phyloP scores from a whole-genome alignment of 2,888 invertebrate species.

The Bedellia somnulentella region DNA sequence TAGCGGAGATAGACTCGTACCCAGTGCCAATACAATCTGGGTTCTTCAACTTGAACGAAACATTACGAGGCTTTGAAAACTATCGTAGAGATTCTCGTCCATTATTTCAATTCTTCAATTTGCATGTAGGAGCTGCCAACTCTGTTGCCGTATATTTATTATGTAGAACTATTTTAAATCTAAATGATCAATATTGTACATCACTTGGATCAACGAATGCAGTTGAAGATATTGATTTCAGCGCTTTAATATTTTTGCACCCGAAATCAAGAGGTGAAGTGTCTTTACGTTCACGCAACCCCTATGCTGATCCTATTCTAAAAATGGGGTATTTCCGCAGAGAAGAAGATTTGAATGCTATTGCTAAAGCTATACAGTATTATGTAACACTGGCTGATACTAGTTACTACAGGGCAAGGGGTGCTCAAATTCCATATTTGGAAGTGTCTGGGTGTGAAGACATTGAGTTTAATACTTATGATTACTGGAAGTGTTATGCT shows the following conservation, averaged over 20 bases:
- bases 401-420: slow-evolving; percentile 21
- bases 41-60: slow-evolving; percentile 21
- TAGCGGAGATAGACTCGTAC: slow-evolving; percentile 17
- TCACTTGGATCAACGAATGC: slow-evolving; percentile 24
- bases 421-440: slow-evolving; percentile 19
- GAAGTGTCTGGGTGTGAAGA: slow-evolving; percentile 54
- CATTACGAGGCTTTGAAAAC: slow-evolving; percentile 5
- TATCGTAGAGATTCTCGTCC: slow-evolving; percentile 19
- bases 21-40: slow-evolving; percentile 29
- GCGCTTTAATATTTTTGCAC: slow-evolving; percentile 23
- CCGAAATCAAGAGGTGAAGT: slow-evolving; percentile 34
- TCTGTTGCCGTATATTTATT: slow-evolving; percentile 18
- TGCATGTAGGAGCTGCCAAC: slow-evolving; percentile 27
- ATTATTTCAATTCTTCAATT: slow-evolving; percentile 33
- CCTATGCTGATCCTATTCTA: slow-evolving; percentile 29
- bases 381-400: slow-evolving; percentile 24
- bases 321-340: slow-evolving; percentile 29
- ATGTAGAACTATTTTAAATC: slow-evolving; percentile 19
- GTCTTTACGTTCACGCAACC: slow-evolving; percentile 24
- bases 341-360: slow-evolving; percentile 19
- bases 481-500: slow-evolving; percentile 67
- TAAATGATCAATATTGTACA: slow-evolving; percentile 18
- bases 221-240: slow-evolving; percentile 22
- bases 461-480: slow-evolving; percentile 47
- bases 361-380: slow-evolving; percentile 26